phyloP scores from a whole-genome alignment of 1,140 invertebrate species.

The silkworm (Bombyx mori) region DNA sequence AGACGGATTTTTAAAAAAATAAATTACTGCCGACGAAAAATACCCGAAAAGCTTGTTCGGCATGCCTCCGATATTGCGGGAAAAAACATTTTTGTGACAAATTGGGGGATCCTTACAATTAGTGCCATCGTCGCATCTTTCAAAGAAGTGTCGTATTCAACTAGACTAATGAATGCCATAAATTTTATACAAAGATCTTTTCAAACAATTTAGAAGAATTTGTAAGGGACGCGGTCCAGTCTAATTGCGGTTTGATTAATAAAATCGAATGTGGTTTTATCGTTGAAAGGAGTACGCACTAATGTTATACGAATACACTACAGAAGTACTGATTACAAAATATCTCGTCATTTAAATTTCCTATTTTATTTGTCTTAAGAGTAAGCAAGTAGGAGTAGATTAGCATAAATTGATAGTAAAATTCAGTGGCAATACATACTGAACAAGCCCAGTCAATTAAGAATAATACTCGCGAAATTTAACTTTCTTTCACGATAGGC shows the following conservation, averaged over 20 bases:
- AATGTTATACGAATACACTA: background rate
- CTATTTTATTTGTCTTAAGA: too few species aligned
- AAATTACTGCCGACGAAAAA: background rate
- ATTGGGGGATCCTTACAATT: constrained; percentile 47
- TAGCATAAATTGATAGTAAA: too few species aligned
- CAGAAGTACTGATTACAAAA: too few species aligned
- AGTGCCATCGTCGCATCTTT: constrained; percentile 37
- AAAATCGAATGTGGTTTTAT: constrained; percentile 5
- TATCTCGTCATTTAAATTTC: too few species aligned
- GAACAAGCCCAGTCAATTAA: too few species aligned
- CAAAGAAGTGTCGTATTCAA: constrained; percentile 46
- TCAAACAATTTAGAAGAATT: constrained; percentile 33
- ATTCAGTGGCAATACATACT: too few species aligned
- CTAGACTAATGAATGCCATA: constrained; percentile 51
- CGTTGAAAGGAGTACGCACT: background rate
- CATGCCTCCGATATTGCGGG: constrained; percentile 16
- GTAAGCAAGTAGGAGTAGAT: too few species aligned
- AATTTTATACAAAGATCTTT: constrained; percentile 33
- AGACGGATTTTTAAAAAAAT: too few species aligned
- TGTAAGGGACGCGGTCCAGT: constrained; percentile 14
- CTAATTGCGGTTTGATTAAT: constrained; percentile 1
- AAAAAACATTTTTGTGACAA: constrained; percentile 36
- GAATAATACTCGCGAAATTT: too few species aligned
- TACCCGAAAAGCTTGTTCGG: background rate
- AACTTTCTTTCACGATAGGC: too few species aligned